A percentile compares a stretch with the other conserved stretches of the same genome.
phyloP scores from a whole-genome alignment of 2,113 vertebrate species.

The Stigmatopora nigra region DNA sequence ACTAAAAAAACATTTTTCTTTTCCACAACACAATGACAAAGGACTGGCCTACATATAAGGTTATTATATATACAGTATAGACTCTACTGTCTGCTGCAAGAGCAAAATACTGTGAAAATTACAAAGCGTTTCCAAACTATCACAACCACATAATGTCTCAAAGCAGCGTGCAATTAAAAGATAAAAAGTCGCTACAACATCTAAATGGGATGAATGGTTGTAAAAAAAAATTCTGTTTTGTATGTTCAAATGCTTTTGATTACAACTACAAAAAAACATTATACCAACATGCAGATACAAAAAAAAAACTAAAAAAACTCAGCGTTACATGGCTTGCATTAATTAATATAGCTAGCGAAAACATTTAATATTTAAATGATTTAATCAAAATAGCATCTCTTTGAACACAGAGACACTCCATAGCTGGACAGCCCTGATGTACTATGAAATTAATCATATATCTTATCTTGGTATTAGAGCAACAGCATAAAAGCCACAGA shows the following conservation, averaged over 20 bases:
- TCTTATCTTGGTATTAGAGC: constrained; percentile 44
- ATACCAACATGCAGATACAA: background rate
- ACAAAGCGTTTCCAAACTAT: constrained; percentile 4
- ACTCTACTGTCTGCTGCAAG: background rate
- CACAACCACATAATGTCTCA: constrained; percentile 15
- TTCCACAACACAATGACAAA: background rate
- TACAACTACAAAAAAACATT: constrained; percentile 15
- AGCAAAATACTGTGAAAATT: background rate
- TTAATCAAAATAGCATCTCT: background rate
- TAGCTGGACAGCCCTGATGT: constrained; percentile 20
- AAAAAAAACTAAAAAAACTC: background rate
- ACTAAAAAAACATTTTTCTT: constrained; percentile 1
- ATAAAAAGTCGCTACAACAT: background rate
- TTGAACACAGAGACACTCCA: constrained; percentile 24
- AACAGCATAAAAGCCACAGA: constrained; percentile 37
- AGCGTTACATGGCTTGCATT: constrained; percentile 7
- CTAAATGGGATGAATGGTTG: background rate
- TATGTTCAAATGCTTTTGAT: constrained; percentile 21
- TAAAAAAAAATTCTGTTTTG: constrained; percentile 3
- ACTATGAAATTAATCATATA: constrained; percentile 39
- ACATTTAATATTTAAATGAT: background rate
- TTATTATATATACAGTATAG: background rate
- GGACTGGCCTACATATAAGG: background rate
- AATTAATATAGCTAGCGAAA: constrained; percentile 5
- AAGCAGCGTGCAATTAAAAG: constrained; percentile 18